Conservation (phyloP, 2,888 invertebrate species). For the Empis livida region DNA sequence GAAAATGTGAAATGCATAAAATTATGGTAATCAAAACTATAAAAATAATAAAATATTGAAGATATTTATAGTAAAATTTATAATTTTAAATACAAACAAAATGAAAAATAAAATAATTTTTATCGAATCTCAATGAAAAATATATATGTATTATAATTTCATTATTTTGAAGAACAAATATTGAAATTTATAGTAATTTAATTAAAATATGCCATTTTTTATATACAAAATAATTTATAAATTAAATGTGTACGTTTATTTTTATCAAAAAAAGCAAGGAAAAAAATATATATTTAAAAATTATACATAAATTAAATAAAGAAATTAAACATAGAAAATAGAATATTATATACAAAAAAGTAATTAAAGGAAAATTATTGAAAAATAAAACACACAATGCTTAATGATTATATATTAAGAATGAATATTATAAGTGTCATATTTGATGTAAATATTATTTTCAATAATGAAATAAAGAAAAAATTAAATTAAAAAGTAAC, state of each 20-base stretch:
- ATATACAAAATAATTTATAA: background rate
- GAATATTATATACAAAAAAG: background rate
- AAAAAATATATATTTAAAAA: background rate
- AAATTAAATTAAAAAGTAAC: slow-evolving; percentile 8
- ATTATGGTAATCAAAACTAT: no score
- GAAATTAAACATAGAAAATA: background rate
- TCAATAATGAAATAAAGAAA: slow-evolving; percentile 11
- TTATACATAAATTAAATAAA: background rate
- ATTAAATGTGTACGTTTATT: background rate
- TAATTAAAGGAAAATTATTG: background rate
- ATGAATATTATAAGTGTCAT: slow-evolving; percentile 15
- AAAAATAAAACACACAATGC: background rate
- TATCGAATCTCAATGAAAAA: no score
- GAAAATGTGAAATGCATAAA: no score
- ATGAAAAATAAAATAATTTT: no score
- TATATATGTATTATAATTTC: no score
- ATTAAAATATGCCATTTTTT: background rate
- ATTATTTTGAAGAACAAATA: no score
- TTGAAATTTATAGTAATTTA: no score
- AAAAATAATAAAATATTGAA: no score
- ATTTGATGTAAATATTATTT: slow-evolving; percentile 19
- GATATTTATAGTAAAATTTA: no score
- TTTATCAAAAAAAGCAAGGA: background rate
- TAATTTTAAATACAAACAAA: no score
- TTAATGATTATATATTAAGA: background rate